Base-by-base conservation (phyloP, 30 jellyfish, hydroid and myxozoan species). In the Cassiopea andromeda region DNA sequence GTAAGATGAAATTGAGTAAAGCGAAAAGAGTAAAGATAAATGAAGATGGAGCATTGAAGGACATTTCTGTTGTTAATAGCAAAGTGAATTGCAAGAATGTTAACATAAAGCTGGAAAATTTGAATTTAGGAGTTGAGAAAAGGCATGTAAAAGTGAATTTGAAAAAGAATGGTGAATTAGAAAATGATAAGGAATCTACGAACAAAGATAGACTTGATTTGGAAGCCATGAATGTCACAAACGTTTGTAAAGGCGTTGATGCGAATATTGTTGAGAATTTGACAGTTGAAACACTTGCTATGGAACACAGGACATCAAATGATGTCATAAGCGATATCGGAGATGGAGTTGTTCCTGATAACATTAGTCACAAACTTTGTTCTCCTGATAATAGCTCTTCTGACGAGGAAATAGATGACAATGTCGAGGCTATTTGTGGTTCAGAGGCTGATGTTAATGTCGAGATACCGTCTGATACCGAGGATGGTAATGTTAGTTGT, bases 21-120 rank as follows among this genome's bases (percentile, higher is more conserved):
- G 54, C 79, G n/a, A 70, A 70, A 70, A 19, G 79, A 70, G 79
- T 38, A 43, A 70, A 70, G 54, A 12, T 70, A 19, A 19, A 38
- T 43, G 27, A 19, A 70, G 38, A 43, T 19, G 15, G 16, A 16
- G 79, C n/a, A 38, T 2, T 18, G 17, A 70, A 19, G 18, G 79
- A 70, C 0, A 2, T 27, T 5, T n/a, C 16, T 70, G 5, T 9
- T 70, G 43, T 5, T 2, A 64, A 17, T 64, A 4, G 8, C 5
- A 14, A 64, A 64, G 73, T 64, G 73, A 64, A 64, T 5, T 64
- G 27, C 27, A 17, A 4, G 64, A 54, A 10, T 54, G 7, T 54
- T 3, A 10, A 54, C 12, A 54, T 27, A 27, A 27, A 27, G 38
- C 38, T 27, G 38, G 38, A 27, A 27, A 27, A 27, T 27, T 27